Percentiles rank a stretch among this genome's conserved stretches.
Evolutionary conservation across 1,140 invertebrate species (phyloP).

Genomic region (Diorhabda carinulata): DNA sequence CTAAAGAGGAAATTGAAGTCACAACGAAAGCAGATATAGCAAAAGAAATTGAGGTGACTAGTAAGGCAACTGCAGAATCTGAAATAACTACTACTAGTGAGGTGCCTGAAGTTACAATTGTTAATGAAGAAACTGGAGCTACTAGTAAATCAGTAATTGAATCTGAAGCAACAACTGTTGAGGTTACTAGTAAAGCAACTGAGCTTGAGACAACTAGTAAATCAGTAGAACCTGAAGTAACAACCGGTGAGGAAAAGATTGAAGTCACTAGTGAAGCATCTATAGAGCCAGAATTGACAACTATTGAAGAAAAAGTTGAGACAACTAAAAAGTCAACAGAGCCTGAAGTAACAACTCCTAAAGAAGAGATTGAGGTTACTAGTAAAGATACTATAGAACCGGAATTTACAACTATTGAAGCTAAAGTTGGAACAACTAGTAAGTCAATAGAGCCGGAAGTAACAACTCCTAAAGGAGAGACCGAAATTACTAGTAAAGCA

Average conservation of each 20-base stretch:
- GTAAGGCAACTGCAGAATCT: background rate
- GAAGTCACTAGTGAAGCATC: slow-evolving; percentile 10
- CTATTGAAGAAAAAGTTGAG: slow-evolving; percentile 28
- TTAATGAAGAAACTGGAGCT: slow-evolving; percentile 11
- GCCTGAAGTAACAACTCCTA: slow-evolving; percentile 18
- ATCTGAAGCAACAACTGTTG: slow-evolving; percentile 10
- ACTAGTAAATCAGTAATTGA: slow-evolving; percentile 21
- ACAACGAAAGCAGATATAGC: slow-evolving; percentile 1
- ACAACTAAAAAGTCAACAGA: background rate
- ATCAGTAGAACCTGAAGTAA: slow-evolving; percentile 6
- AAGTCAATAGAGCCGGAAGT: slow-evolving; percentile 7
- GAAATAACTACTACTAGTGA: slow-evolving; percentile 20
- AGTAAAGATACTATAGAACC: slow-evolving; percentile 26
- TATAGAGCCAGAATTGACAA: slow-evolving; percentile 15
- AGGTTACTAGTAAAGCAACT: background rate
- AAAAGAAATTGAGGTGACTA: slow-evolving; percentile 3
- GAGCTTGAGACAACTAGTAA: too few species aligned
- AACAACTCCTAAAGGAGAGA: slow-evolving; percentile 7
- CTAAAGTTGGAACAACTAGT: background rate
- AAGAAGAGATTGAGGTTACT: slow-evolving; percentile 19
- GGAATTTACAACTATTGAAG: slow-evolving; percentile 14
- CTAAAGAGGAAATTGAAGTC: background rate
- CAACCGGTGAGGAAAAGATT: background rate
- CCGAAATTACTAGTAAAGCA: slow-evolving; percentile 18
- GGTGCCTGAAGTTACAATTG: background rate